Evolutionary conservation across 1,140 invertebrate genomes (phyloP).

Genomic region (Psilanteris sp.): DNA sequence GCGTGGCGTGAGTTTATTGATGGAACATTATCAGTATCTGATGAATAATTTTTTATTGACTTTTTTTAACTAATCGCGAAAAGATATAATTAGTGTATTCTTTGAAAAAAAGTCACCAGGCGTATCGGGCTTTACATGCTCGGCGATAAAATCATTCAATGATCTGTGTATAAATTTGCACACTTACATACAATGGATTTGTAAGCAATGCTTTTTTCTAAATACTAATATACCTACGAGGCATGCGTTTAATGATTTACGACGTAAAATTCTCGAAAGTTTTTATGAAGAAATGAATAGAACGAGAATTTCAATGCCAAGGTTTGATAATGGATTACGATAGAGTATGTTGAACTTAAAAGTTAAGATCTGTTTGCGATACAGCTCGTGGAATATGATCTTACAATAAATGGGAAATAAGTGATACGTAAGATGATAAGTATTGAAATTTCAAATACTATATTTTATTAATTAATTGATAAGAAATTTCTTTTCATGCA

Average conservation of each 20-base stretch:
- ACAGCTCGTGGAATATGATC: too few species aligned
- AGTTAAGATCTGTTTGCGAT: background rate
- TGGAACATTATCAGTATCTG: too few species aligned
- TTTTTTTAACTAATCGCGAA: background rate
- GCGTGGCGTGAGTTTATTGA: too few species aligned
- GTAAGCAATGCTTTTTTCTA: conserved; percentile 38
- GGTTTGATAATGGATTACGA: conserved; percentile 16
- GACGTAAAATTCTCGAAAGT: conserved; percentile 18
- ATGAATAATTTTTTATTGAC: too few species aligned
- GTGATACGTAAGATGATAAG: too few species aligned
- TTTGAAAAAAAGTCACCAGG: conserved; percentile 40
- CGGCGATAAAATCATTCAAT: conserved; percentile 59
- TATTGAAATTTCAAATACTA: too few species aligned
- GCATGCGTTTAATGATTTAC: conserved; percentile 42
- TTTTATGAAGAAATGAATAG: conserved; percentile 13
- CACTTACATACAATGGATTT: conserved; percentile 30
- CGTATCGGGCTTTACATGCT: conserved; percentile 39
- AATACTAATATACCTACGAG: conserved; percentile 57
- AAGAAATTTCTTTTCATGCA: too few species aligned
- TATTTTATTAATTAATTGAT: too few species aligned
- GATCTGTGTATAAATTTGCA: conserved; percentile 27
- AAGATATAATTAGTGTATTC: conserved; percentile 9
- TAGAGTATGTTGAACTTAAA: conserved; percentile 13
- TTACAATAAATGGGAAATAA: too few species aligned
- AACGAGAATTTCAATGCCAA: conserved; percentile 26